A percentile compares a stretch with the other conserved stretches of the same genome.
These are phyloP conservation scores for Peucedramus taeniatus DNA, from an alignment of 2,113 vertebrate genomes.

Conservation along the genomic window DNA sequence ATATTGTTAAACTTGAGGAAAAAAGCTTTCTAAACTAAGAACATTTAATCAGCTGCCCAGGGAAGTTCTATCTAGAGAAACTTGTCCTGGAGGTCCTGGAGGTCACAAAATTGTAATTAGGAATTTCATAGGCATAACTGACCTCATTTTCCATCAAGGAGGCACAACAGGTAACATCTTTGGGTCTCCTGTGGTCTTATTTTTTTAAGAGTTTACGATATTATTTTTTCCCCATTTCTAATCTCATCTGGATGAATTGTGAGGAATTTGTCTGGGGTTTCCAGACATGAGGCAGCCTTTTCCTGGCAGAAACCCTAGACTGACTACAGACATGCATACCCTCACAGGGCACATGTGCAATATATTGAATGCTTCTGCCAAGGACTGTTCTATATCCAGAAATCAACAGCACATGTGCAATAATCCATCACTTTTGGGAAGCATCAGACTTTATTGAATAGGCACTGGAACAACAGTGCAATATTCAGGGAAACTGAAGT, in stretches of 20 bases:
- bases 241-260: slow-evolving; percentile 48
- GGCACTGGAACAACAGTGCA: not conserved
- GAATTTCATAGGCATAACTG: not conserved
- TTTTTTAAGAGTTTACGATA: not conserved
- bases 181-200: not conserved
- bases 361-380: slow-evolving; percentile 20
- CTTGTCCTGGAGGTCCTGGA: not conserved
- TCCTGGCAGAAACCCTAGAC: slow-evolving; percentile 60
- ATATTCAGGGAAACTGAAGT: not conserved
- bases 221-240: not conserved
- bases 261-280: slow-evolving; percentile 58
- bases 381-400: slow-evolving; percentile 21
- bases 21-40: not conserved
- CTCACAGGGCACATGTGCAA: slow-evolving; percentile 57
- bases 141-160: not conserved
- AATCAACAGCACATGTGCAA: slow-evolving; percentile 35
- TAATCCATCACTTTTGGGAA: slow-evolving; percentile 9
- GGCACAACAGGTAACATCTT: not conserved
- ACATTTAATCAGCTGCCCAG: not conserved
- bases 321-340: slow-evolving; percentile 55
- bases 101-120: not conserved
- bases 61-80: not conserved
- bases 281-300: slow-evolving; percentile 66
- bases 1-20: not conserved
- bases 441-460: not conserved